Evolutionary conservation across 1,140 invertebrate species (phyloP).

Genomic region (Tetramorium alpestre): DNA sequence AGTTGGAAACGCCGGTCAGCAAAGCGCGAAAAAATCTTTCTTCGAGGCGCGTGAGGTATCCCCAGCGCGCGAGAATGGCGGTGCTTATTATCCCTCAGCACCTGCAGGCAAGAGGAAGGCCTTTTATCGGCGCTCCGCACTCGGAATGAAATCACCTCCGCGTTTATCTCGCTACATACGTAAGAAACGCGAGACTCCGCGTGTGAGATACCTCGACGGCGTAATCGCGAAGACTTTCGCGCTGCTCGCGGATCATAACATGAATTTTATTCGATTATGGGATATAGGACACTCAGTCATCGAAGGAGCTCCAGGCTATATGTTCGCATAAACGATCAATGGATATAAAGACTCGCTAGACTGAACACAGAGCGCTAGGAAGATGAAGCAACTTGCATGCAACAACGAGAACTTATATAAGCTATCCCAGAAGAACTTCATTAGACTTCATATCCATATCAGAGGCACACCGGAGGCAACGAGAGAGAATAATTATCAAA

Average conservation of each 20-base stretch:
- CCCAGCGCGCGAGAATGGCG: conserved; percentile 1
- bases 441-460: not conserved
- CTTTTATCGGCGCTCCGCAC: conserved; percentile 56
- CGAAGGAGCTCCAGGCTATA: not conserved
- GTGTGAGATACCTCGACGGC: conserved; percentile 25
- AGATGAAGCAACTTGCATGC: conserved; percentile 35
- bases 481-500: not conserved
- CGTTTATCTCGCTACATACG: conserved; percentile 37
- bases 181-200: conserved; percentile 6
- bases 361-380: not conserved
- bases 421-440: not conserved
- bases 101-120: conserved; percentile 56
- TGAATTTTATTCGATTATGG: conserved; percentile 50
- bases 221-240: conserved; percentile 36
- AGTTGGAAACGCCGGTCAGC: conserved; percentile 24
- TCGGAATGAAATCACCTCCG: conserved; percentile 56
- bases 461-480: not conserved
- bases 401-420: conserved; percentile 6
- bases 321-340: conserved; percentile 43
- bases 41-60: conserved; percentile 33
- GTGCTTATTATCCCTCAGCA: conserved; percentile 62
- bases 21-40: conserved; percentile 39
- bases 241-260: conserved; percentile 39
- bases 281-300: conserved; percentile 41
- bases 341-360: not conserved